Conservation (phyloP, 2,797 vertebrate genomes). For the Propithecus deckenii region DNA sequence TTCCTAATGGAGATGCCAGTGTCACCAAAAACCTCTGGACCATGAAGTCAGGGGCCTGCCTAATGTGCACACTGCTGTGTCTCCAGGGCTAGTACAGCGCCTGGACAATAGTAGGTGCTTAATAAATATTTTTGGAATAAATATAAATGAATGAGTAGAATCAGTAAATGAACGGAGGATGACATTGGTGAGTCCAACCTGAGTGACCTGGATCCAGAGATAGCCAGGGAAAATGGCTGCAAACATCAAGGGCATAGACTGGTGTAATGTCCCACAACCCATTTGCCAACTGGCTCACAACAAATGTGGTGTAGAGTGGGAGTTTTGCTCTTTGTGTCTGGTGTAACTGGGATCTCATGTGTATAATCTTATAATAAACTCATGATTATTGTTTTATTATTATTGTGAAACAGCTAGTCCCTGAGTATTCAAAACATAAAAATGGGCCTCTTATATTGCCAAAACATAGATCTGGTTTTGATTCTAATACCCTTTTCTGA, state of each 20-base stretch:
- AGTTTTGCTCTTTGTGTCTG: background rate
- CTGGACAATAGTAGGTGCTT: background rate
- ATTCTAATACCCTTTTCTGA: background rate
- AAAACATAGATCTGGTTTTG: background rate
- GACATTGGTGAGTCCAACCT: background rate
- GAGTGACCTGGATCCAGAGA: background rate
- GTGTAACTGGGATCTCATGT: background rate
- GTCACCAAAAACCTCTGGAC: background rate
- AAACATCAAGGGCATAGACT: background rate
- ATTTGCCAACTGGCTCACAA: background rate
- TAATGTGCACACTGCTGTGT: background rate
- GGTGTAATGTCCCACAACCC: background rate
- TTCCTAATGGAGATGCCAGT: background rate
- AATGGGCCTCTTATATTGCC: background rate
- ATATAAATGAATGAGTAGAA: background rate
- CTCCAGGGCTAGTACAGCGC: background rate
- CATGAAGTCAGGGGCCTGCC: background rate
- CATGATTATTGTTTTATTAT: background rate
- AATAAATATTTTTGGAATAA: slow-evolving; percentile 1
- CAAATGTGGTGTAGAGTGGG: background rate
- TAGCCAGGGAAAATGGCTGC: background rate
- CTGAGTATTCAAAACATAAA: background rate
- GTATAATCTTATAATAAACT: background rate
- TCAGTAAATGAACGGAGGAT: background rate
- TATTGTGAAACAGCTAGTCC: background rate